Evolutionary conservation across 2,113 vertebrate genomes (phyloP).

Genomic region (Tiliqua scincoides): DNA sequence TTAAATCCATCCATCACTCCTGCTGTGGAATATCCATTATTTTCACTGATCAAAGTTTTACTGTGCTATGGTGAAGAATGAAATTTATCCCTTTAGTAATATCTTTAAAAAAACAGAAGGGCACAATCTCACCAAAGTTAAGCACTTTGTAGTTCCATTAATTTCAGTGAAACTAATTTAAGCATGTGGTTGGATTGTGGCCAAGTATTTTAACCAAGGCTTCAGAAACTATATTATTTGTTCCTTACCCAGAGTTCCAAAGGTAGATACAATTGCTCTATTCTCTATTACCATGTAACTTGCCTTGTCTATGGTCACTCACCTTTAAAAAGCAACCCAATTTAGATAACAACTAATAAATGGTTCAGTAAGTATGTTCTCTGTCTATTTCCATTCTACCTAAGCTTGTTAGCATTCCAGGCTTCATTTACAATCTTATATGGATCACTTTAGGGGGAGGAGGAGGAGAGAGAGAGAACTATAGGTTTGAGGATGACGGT

Average conservation of each 20-base stretch:
- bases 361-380: too few relatives aligned
- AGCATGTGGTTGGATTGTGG: neutral
- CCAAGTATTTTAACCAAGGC: too few relatives aligned
- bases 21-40: neutral
- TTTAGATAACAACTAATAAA: neutral
- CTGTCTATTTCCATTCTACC: neutral
- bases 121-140: neutral
- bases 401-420: neutral
- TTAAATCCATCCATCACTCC: neutral
- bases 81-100: neutral
- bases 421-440: neutral
- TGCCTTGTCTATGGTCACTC: neutral
- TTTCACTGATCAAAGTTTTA: neutral
- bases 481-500: neutral
- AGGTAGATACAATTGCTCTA: neutral
- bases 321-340: neutral
- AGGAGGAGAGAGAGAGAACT: too few relatives aligned
- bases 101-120: too few relatives aligned
- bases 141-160: neutral
- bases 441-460: neutral
- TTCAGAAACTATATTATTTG: too few relatives aligned
- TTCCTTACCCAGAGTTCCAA: neutral
- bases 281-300: neutral
- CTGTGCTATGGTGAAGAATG: neutral
- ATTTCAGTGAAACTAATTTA: neutral